A percentile compares a stretch with the other conserved stretches of the same genome.
phyloP scores from a whole-genome alignment of 2,113 vertebrate genomes.

The Pitta sordida region DNA sequence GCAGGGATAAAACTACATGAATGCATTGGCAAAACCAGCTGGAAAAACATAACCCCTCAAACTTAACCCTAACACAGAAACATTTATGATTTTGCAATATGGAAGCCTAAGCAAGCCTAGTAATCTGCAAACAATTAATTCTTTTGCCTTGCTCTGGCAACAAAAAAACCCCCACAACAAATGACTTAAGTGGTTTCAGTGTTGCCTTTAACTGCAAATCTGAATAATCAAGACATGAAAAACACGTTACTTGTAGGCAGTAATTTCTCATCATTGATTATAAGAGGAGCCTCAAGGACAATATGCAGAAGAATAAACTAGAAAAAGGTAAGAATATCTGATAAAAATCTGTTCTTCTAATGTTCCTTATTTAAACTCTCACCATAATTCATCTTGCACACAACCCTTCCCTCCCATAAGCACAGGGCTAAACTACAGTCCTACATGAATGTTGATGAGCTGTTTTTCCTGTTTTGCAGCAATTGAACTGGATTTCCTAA shows the following conservation, averaged over 20 bases:
- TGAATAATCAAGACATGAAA: not conserved
- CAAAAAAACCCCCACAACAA: not conserved
- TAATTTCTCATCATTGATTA: not conserved
- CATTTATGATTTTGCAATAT: not conserved
- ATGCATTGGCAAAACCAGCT: not conserved
- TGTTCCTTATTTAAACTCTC: not conserved
- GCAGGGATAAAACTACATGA: not conserved
- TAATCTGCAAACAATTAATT: not conserved
- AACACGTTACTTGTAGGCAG: not conserved
- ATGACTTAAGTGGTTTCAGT: not conserved
- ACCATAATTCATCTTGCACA: not conserved
- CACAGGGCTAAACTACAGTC: not conserved
- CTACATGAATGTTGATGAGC: not conserved
- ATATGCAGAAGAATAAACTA: not conserved
- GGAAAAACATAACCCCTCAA: not conserved
- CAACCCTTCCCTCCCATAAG: not conserved
- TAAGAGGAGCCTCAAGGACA: not conserved
- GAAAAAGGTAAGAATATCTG: not conserved
- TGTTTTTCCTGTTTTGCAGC: not conserved
- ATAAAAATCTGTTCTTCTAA: not conserved
- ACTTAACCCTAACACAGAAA: not conserved
- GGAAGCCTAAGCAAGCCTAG: not conserved
- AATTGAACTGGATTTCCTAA: not conserved
- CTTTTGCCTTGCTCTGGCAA: not conserved
- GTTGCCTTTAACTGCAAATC: not conserved